Conservation (phyloP, 2,113 vertebrate genomes). For the Naja naja region DNA sequence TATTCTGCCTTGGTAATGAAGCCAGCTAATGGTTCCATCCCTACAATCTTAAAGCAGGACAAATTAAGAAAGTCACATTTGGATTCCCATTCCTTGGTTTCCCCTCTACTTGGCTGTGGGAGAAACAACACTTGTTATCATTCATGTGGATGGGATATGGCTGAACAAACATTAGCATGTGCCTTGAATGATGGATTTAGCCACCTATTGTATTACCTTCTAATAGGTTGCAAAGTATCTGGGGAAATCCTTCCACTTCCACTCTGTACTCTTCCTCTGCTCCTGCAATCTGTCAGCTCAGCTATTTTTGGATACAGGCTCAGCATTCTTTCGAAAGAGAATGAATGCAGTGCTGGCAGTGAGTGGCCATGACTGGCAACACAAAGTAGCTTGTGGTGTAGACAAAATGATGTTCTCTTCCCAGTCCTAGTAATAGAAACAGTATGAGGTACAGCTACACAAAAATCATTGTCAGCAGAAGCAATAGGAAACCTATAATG, state of each 20-base stretch:
- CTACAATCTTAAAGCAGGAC: neutral
- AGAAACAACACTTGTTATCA: neutral
- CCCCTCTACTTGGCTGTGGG: neutral
- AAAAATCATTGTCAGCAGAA: neutral
- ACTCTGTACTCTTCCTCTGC: neutral
- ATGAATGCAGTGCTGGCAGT: neutral
- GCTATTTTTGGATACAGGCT: neutral
- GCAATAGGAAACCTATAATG: neutral
- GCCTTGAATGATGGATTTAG: neutral
- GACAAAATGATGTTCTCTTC: neutral
- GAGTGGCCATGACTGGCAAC: neutral
- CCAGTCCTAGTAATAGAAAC: neutral
- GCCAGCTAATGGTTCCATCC: neutral
- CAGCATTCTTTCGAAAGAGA: neutral
- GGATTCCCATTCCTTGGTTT: neutral
- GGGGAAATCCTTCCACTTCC: neutral
- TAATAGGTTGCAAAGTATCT: neutral
- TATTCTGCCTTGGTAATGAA: neutral
- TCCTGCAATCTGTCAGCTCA: neutral
- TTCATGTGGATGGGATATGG: neutral
- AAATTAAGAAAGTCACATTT: neutral
- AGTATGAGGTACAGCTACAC: neutral
- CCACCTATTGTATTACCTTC: neutral
- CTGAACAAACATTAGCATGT: neutral
- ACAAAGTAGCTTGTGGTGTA: neutral